Evolutionary conservation across 2,888 invertebrate genomes (phyloP).

Genomic region (Altica lythri): DNA sequence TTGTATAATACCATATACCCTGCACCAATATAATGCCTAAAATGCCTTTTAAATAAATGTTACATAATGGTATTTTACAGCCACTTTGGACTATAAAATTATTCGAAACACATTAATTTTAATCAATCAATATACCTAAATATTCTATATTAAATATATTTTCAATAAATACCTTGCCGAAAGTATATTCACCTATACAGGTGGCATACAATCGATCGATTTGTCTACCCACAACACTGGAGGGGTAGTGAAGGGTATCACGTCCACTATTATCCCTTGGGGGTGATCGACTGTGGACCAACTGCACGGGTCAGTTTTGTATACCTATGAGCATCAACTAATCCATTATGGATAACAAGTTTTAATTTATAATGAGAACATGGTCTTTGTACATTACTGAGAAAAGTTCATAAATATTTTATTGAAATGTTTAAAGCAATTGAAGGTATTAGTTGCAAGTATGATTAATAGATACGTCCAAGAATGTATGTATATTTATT

Average conservation of each 20-base stretch:
- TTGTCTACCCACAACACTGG: slow-evolving; percentile 19
- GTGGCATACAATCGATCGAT: slow-evolving; percentile 39
- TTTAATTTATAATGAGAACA: slow-evolving; percentile 7
- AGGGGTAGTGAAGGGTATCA: slow-evolving; percentile 35
- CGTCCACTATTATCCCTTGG: slow-evolving; percentile 37
- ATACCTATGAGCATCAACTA: neutral
- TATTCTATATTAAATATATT: no score
- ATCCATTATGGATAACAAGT: slow-evolving; percentile 9
- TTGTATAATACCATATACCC: no score
- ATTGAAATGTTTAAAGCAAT: no score
- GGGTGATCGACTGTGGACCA: slow-evolving; percentile 18
- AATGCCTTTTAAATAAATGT: no score
- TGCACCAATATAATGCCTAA: no score
- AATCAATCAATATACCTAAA: neutral
- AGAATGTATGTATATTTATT: no score
- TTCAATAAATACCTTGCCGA: slow-evolving; percentile 35
- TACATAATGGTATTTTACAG: no score
- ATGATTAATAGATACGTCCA: no score
- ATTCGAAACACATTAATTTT: neutral
- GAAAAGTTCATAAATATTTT: no score
- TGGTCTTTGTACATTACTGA: no score
- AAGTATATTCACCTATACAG: slow-evolving; percentile 39
- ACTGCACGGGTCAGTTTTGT: slow-evolving; percentile 25
- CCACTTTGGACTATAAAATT: neutral
- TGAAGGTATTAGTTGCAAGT: no score